Evolutionary conservation across 2,888 invertebrate genomes (phyloP).

Genomic region (Drosophila infuscata): DNA sequence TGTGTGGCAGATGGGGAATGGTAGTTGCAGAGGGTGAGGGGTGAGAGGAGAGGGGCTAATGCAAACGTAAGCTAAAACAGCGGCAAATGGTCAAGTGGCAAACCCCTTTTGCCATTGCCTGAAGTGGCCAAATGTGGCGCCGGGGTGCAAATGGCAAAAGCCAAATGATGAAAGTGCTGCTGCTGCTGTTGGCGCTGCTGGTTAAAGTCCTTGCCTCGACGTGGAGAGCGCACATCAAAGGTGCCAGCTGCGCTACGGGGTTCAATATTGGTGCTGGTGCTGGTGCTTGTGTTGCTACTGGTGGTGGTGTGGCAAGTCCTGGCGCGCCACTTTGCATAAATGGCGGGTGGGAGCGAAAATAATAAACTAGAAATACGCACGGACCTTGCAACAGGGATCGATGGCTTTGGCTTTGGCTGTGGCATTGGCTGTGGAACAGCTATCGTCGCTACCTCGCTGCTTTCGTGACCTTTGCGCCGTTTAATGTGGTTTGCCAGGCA

Average conservation of each 20-base stretch:
- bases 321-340: conserved; percentile 77
- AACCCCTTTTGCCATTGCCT: conserved; percentile 58
- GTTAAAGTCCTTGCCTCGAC: conserved; percentile 55
- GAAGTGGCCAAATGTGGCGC: conserved; percentile 75
- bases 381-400: conserved; percentile 51
- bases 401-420: conserved; percentile 30
- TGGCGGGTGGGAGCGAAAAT: conserved; percentile 66
- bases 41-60: neutral
- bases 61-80: conserved; percentile 35
- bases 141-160: conserved; percentile 75
- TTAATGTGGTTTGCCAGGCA: conserved; percentile 74
- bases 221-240: conserved; percentile 70
- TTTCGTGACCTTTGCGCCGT: conserved; percentile 74
- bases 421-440: neutral
- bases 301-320: conserved; percentile 34
- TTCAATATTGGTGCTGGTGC: conserved; percentile 37
- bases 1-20: neutral
- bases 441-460: conserved; percentile 30
- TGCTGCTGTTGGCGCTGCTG: conserved; percentile 16
- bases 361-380: conserved; percentile 77
- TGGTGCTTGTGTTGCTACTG: neutral
- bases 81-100: conserved; percentile 67
- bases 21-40: too few relatives aligned
- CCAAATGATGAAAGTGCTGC: conserved; percentile 77
- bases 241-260: conserved; percentile 66